Percentiles rank a stretch among this genome's conserved stretches.
Evolutionary conservation across 2,888 invertebrate species (phyloP).

Genomic region (Actias luna): DNA sequence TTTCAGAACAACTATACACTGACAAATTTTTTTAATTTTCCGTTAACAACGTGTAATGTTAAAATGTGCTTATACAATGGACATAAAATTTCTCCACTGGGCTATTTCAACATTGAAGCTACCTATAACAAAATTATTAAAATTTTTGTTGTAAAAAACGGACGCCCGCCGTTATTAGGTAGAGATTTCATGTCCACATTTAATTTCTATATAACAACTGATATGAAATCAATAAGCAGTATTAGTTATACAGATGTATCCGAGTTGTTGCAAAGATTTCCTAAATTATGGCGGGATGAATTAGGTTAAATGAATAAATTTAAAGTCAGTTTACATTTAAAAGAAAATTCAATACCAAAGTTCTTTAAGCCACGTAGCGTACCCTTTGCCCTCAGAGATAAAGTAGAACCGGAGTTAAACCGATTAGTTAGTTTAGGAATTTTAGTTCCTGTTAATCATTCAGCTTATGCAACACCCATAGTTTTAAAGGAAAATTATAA

Average conservation of each 20-base stretch:
- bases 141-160: constrained; percentile 15
- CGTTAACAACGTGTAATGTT: not conserved
- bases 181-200: constrained; percentile 18
- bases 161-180: constrained; percentile 16
- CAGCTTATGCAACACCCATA: constrained; percentile 19
- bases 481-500: constrained; percentile 15
- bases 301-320: constrained; percentile 21
- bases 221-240: constrained; percentile 1
- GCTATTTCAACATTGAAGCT: constrained; percentile 14
- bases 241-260: not conserved
- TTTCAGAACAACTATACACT: too few relatives aligned
- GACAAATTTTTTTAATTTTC: too few relatives aligned
- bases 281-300: constrained; percentile 11
- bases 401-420: constrained; percentile 22
- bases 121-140: not conserved
- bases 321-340: constrained; percentile 22
- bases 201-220: not conserved
- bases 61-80: constrained; percentile 19
- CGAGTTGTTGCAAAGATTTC: not conserved
- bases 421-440: constrained; percentile 29
- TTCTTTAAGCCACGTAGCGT: constrained; percentile 25
- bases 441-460: constrained; percentile 26
- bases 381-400: constrained; percentile 25
- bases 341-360: constrained; percentile 23
- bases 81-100: constrained; percentile 8